phyloP scores from a whole-genome alignment of 2,888 invertebrate genomes.

The Rotaria macrura region DNA sequence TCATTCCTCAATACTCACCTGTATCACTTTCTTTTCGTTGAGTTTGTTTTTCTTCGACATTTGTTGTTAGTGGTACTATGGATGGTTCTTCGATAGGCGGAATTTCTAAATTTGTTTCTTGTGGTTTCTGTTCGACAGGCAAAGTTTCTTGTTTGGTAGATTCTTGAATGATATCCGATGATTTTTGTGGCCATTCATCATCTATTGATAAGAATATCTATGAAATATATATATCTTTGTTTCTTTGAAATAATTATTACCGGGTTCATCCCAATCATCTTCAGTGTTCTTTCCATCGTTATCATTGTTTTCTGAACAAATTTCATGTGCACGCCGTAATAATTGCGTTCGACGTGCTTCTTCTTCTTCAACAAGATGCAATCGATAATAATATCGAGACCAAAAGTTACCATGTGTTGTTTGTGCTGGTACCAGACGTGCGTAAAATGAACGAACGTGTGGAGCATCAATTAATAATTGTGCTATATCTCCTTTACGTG shows the following conservation, averaged over 20 bases:
- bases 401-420: slow-evolving; percentile 1
- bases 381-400: slow-evolving; percentile 2
- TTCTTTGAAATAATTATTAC: not conserved
- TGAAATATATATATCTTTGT: too few relatives aligned
- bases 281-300: not conserved
- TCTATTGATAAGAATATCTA: not conserved
- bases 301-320: not conserved
- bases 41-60: not conserved
- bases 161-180: too few relatives aligned
- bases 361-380: not conserved
- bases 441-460: not conserved
- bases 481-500: not conserved
- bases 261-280: slow-evolving; percentile 2
- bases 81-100: not conserved
- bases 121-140: not conserved
- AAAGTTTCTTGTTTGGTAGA: not conserved
- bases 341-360: not conserved
- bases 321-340: slow-evolving; percentile 8
- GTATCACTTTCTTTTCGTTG: not conserved
- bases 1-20: not conserved
- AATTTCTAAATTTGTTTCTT: not conserved
- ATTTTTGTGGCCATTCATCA: not conserved
- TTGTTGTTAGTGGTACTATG: not conserved
- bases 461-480: slow-evolving; percentile 7
- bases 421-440: not conserved